Base-by-base conservation (phyloP, 1,140 invertebrate species). In the Brachionus rotundiformis region DNA sequence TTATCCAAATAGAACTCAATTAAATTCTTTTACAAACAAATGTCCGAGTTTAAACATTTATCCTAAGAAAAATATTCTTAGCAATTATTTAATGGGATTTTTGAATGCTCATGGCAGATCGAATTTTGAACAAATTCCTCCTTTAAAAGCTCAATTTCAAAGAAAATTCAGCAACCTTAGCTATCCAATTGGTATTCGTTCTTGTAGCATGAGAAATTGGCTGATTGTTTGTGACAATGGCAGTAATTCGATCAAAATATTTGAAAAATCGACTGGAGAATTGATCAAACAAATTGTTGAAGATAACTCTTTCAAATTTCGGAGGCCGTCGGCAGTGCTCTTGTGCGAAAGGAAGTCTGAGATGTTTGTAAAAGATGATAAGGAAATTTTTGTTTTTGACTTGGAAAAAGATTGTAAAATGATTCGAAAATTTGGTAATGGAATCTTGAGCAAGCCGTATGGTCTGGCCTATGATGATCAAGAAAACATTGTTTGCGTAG, bases 331-430 rank as follows among this genome's bases (percentile, higher is more conserved):
- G 31, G 76, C 76, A 19, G 47, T 63, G 3, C 10, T 79, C 0
- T 36, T 79, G 19, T 41, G 29, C 5, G 36, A 73, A 1, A 36
- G 25, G 11, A 79, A 54, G 2, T 33, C 44, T 10, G 76, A 79
- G 33, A 54, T 79, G 31, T 79, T 31, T 41, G 59, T 79, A 1
- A 79, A 79, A 79, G 76, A 79, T 19, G 76, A 79, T 27, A 54
- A 39, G 23, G 47, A 79, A 79, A 79, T 79, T 29, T 59, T 59
- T 25, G 76, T 79, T n/a, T 79, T 79, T 31, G 47, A 54, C 47
- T 79, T 79, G 25, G 47, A 79, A 63, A 16, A 54, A 31, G 16
- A 54, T 8, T 79, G 16, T 54, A 36, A 59, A 63, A 39, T 79
- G 33, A n/a, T 54, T 5, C 16, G 76, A 33, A 54, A 41, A 36